phyloP scores from a whole-genome alignment of 2,113 vertebrate species.

The Himantopus leucocephalus region DNA sequence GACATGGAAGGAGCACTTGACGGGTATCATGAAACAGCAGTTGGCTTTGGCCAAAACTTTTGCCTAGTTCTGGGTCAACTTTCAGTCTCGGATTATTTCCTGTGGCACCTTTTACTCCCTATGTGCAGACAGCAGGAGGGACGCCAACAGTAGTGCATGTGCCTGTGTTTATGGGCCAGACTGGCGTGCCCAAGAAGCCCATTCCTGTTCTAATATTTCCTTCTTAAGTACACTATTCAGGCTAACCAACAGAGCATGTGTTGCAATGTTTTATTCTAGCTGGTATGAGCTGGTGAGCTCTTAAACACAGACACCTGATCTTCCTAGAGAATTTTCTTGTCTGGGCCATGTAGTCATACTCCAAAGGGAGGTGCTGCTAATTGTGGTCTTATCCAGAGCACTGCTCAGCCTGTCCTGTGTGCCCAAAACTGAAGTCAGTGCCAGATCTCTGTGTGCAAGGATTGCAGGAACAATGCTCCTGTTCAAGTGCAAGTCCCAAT shows the following conservation, averaged over 20 bases:
- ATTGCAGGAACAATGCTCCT: neutral
- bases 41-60: neutral
- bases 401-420: neutral
- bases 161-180: neutral
- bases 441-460: neutral
- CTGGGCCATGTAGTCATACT: neutral
- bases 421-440: neutral
- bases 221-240: neutral
- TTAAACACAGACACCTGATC: neutral
- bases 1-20: neutral
- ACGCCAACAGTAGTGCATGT: neutral
- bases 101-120: neutral
- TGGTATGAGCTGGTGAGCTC: neutral
- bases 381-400: neutral
- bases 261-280: neutral
- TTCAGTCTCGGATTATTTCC: neutral
- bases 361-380: neutral
- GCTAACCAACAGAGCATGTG: neutral
- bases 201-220: neutral
- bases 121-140: rapidly evolving
- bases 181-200: neutral
- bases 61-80: neutral
- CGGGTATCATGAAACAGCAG: neutral
- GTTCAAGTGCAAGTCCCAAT: neutral
- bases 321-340: neutral